phyloP scores from a whole-genome alignment of 92 coral and sea anemone species.

The Isaurus tuberculatus region DNA sequence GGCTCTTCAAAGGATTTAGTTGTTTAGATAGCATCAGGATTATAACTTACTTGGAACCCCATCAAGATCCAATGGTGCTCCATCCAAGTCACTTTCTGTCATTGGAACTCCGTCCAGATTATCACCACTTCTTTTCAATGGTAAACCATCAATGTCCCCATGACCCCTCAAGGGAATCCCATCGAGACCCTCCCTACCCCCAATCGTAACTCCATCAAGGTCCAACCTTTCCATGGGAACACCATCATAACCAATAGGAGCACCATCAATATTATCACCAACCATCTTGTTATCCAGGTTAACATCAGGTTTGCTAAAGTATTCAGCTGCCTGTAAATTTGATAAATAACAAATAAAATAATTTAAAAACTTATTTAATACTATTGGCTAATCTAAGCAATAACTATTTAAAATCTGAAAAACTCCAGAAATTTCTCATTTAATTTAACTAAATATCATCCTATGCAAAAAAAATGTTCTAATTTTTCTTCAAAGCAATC shows the following conservation, averaged over 20 bases:
- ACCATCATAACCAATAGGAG: slow-evolving; percentile 67
- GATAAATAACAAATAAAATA: neutral
- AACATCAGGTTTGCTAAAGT: slow-evolving; percentile 27
- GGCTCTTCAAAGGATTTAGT: too few relatives aligned
- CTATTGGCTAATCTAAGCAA: too few relatives aligned
- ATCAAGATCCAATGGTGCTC: slow-evolving; percentile 72
- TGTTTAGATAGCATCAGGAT: neutral
- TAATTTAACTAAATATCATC: too few relatives aligned
- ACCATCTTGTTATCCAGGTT: slow-evolving; percentile 4
- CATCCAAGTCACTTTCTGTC: slow-evolving; percentile 71
- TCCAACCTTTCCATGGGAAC: slow-evolving; percentile 58
- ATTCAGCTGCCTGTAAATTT: slow-evolving; percentile 28
- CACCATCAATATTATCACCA: slow-evolving; percentile 77
- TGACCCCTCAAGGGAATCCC: neutral
- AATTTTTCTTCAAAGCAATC: too few relatives aligned
- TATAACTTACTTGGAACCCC: slow-evolving; percentile 67
- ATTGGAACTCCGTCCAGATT: slow-evolving; percentile 83
- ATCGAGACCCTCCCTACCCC: slow-evolving; percentile 56
- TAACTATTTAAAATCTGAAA: too few relatives aligned
- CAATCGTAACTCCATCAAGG: slow-evolving; percentile 59
- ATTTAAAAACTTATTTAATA: neutral
- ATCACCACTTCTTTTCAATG: slow-evolving; percentile 50
- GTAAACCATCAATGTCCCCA: slow-evolving; percentile 71
- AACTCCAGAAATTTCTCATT: too few relatives aligned
- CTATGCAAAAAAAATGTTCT: too few relatives aligned